A percentile compares a stretch with the other conserved stretches of the same genome.
phyloP scores from a whole-genome alignment of 2,888 invertebrate genomes.

The Emmelina monodactyla region DNA sequence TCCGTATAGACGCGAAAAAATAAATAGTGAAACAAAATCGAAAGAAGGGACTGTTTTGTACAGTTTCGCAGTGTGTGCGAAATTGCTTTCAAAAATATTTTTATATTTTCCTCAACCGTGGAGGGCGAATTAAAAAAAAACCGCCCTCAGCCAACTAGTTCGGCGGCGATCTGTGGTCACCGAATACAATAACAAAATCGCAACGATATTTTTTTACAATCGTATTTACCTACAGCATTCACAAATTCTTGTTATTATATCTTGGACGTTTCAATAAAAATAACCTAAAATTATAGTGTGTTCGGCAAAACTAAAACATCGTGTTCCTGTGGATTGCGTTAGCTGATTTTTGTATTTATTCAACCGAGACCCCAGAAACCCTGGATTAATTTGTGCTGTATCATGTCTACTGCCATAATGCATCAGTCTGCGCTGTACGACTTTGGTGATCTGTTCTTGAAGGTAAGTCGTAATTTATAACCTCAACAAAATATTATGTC shows the following conservation, averaged over 20 bases:
- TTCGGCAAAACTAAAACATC: slow-evolving; percentile 43
- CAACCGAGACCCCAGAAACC: slow-evolving; percentile 32
- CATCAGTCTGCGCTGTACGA: slow-evolving; percentile 78
- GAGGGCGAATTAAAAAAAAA: slow-evolving; percentile 35
- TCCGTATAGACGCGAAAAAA: slow-evolving; percentile 62
- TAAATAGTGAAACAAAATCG: slow-evolving; percentile 46
- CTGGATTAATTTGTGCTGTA: slow-evolving; percentile 55
- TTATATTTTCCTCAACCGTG: slow-evolving; percentile 41
- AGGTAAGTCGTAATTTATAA: slow-evolving; percentile 64
- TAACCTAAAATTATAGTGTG: slow-evolving; percentile 53
- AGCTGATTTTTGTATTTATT: slow-evolving; percentile 30
- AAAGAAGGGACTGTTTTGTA: slow-evolving; percentile 66
- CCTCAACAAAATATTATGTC: too few relatives aligned
- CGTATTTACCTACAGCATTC: slow-evolving; percentile 36
- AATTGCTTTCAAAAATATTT: slow-evolving; percentile 62
- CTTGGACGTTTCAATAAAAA: slow-evolving; percentile 36
- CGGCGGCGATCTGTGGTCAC: slow-evolving; percentile 53
- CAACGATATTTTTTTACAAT: slow-evolving; percentile 43
- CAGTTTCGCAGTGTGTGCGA: slow-evolving; percentile 63
- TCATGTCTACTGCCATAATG: slow-evolving; percentile 83
- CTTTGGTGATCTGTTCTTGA: slow-evolving; percentile 76
- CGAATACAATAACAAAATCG: slow-evolving; percentile 57
- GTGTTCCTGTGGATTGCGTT: slow-evolving; percentile 56
- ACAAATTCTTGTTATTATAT: slow-evolving; percentile 46
- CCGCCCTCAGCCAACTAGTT: slow-evolving; percentile 56